Evolutionary conservation across 2,113 vertebrate genomes (phyloP), one percentile per base, ranked within the genome.

Genomic region (Phyllopteryx taeniolatus): DNA sequence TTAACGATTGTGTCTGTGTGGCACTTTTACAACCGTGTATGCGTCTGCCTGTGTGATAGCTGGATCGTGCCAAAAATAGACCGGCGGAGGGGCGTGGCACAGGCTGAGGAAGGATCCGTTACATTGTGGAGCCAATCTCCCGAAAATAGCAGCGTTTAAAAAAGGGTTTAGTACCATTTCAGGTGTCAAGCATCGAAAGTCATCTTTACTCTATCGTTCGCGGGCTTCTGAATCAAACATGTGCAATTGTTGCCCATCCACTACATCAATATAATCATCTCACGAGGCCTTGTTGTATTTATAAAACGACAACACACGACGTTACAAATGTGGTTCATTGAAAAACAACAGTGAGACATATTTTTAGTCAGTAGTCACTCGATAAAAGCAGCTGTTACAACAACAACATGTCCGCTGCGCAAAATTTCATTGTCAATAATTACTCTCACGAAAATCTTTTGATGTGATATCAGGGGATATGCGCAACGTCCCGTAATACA

Each of bases 371-470:
- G 35, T 3, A 39, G 35, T 46, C 62, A 12, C 22, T 3, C 47
- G 27, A 12, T 7, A 46, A 42, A 78, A 42, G 12, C 1, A 13
- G 4, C 62, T 68, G 68, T 33, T 68, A 39, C 56, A 65, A 51
- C 68, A 51, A n/a, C 51, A 72, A 43, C 74, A 74, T 22, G 31
- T 71, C 70, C 75, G 72, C 64, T 1, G 4, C 47, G 20, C 65
- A 10, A 71, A 70, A 83, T 86, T 80, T 75, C 27, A n/a, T 39
- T 70, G 63, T 79, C 35, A 39, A 39, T 78, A 83, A 85, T 81
- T 77, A 67, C 53, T 73, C 63, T 78, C 56, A 65, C 22, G 5
- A 42, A 66, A 27, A 11, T 17, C 47, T 72, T 72, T 15, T 68
- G 65, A 75, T 73, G 56, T 73, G 66, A 70, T 72, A 81, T 63